Base-by-base conservation (phyloP, 2,113 vertebrate genomes). In the Glaucomys volans region DNA sequence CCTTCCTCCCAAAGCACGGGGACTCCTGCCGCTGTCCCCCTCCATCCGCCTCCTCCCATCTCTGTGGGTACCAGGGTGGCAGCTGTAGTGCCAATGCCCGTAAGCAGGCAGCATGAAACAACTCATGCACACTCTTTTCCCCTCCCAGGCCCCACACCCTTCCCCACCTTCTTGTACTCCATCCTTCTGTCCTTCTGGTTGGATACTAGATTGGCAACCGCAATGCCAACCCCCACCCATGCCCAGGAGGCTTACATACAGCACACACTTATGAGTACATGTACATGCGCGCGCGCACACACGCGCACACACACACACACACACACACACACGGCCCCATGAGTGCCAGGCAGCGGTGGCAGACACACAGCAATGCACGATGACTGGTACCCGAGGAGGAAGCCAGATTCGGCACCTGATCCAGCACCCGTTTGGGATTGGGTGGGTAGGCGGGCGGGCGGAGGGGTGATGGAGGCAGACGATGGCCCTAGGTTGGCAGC, bases 401-500 rank as follows among this genome's bases (percentile, higher is more conserved):
- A 97, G 95, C 98, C 91, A 52, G 97, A 96, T 93, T 96, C 97
- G 47, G 96, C 97, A 97, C 97, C 97, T 97, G 97, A 97, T 97
- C 97, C 97, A 95, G 93, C 96, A 94, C 97, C 97, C 96, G 66
- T 97, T 96, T 97, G 97, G 95, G 97, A 96, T 75, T 95, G 96
- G 97, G 97, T 92, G 96, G 93, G 97, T 90, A 93, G 97, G 95
- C 94, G 8, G 92, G 92, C 96, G 67, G 97, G 97, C 90, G 94
- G 95, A 95, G 90, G 95, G 97, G 96, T 90, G 96, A 96, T 94
- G 95, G 92, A 98, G 97, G 97, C 96, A 97, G 96, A 47, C 96
- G 97, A 97, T 95, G 97, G 97, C 98, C 98, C 94, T 97, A 95
- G 97, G 98, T 97, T 97, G 98, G 97, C 97, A 97, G 97, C 97